phyloP scores from a whole-genome alignment of 1,140 invertebrate species.

The Carcinoscorpius rotundicauda region DNA sequence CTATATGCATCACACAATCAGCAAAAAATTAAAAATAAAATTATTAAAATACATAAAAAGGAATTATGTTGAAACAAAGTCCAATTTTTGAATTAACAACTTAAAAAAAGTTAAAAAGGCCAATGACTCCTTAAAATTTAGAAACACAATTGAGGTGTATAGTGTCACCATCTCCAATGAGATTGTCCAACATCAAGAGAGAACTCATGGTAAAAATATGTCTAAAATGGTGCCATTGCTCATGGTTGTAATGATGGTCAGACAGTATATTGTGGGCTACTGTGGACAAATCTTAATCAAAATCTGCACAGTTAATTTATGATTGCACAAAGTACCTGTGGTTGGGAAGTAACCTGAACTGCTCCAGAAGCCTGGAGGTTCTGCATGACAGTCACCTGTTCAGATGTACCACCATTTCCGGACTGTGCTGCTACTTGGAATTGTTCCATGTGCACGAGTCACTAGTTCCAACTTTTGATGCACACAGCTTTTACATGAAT shows the following conservation, averaged over 20 bases:
- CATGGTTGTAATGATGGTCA: background rate
- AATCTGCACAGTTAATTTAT: background rate
- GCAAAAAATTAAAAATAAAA: no score
- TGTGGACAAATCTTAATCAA: background rate
- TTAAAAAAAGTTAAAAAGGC: no score
- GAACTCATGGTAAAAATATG: background rate
- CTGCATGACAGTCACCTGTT: constrained; percentile 33
- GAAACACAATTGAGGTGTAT: background rate
- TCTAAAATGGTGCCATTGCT: background rate
- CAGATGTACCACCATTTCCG: constrained; percentile 7
- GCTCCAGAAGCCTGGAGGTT: constrained; percentile 24
- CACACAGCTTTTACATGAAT: no score
- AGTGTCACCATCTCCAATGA: background rate
- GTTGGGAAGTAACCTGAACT: constrained; percentile 27
- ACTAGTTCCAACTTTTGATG: no score
- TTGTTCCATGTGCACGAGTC: constrained; percentile 17
- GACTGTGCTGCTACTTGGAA: constrained; percentile 22
- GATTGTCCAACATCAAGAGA: background rate
- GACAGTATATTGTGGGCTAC: background rate
- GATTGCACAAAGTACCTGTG: constrained; percentile 6
- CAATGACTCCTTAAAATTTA: no score
- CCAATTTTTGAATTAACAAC: no score
- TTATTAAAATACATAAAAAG: no score
- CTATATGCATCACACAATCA: no score
- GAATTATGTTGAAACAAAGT: no score